phyloP scores from a whole-genome alignment of 2,888 invertebrate species.

The Dicyrtomina minuta region DNA sequence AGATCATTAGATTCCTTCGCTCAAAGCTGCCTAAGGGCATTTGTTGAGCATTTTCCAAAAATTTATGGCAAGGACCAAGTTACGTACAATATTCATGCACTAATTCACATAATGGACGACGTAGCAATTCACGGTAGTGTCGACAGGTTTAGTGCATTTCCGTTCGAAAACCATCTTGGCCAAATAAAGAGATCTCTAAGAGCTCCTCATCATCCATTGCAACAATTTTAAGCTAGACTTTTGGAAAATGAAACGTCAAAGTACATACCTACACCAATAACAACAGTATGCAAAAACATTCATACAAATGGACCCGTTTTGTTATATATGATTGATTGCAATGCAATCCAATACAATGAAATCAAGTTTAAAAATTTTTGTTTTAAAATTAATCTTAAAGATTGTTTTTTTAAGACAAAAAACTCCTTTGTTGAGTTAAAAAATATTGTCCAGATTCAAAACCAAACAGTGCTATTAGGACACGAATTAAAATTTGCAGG shows the following conservation, averaged over 20 bases:
- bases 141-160: slow-evolving; percentile 7
- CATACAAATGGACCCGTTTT: neutral
- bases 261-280: neutral
- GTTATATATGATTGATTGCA: no score
- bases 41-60: neutral
- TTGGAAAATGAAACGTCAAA: neutral
- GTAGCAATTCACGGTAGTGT: neutral
- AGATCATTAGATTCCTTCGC: neutral
- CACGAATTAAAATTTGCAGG: neutral
- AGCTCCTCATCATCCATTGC: neutral
- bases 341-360: neutral
- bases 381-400: neutral
- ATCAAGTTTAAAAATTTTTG: neutral
- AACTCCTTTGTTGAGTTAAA: neutral
- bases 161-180: slow-evolving; percentile 10
- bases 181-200: neutral
- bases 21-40: neutral
- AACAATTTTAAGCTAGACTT: neutral
- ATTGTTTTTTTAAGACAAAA: neutral
- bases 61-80: neutral
- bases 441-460: neutral
- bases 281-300: no score
- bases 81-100: slow-evolving; percentile 6
- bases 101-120: neutral
- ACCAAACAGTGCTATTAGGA: neutral